These are phyloP conservation scores for Euura saliciscinereae DNA, from an alignment of 1,140 invertebrate genomes.

Conservation along the genomic window DNA sequence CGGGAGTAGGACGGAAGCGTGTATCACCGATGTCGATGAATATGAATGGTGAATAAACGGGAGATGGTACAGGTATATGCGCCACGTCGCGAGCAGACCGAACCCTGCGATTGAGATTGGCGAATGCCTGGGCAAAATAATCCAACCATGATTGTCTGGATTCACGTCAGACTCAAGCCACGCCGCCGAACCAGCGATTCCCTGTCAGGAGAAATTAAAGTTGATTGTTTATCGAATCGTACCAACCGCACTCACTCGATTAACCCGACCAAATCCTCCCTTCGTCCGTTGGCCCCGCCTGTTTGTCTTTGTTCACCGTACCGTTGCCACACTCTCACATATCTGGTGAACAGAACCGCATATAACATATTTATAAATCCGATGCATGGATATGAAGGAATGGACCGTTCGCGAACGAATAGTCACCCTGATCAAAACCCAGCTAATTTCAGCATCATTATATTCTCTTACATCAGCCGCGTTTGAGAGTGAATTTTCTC, in stretches of 20 bases:
- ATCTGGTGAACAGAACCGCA: neutral
- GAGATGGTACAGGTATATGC: neutral
- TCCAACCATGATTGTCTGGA: neutral
- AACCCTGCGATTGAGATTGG: neutral
- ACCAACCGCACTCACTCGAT: neutral
- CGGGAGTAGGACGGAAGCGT: no score
- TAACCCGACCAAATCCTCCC: neutral
- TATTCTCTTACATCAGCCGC: neutral
- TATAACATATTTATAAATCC: neutral
- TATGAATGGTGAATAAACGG: no score
- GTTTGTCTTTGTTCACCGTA: neutral
- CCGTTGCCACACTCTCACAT: neutral
- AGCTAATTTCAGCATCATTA: neutral
- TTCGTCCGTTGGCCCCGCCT: neutral
- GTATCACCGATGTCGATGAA: no score
- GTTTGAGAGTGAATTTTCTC: no score
- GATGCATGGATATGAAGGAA: neutral
- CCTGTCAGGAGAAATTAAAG: slow-evolving; percentile 3
- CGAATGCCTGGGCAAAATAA: neutral
- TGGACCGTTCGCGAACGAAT: neutral
- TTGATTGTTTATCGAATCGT: slow-evolving; percentile 4
- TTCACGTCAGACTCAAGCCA: neutral
- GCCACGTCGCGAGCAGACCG: neutral
- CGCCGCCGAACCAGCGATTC: neutral
- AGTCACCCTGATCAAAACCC: neutral